phyloP scores from a whole-genome alignment of 2,113 vertebrate species.

The Paradoxurus hermaphroditus region DNA sequence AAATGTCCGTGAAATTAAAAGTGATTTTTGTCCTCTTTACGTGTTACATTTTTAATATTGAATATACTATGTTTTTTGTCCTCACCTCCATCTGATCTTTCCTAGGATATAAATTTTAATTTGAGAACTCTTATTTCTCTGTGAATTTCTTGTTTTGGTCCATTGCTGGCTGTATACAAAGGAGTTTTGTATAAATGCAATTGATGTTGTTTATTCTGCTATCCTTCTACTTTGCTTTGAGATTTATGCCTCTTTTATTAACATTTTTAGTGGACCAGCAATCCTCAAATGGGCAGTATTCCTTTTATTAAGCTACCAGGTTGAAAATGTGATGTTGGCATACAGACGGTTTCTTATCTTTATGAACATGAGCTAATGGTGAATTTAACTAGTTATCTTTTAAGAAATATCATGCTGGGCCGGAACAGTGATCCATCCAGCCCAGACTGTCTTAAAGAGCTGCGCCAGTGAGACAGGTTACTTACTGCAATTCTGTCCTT shows the following conservation, averaged over 20 bases:
- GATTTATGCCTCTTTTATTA: not conserved
- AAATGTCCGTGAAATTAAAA: slow-evolving; percentile 41
- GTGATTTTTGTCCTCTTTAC: not conserved
- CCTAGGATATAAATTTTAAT: slow-evolving; percentile 33
- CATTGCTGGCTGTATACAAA: not conserved
- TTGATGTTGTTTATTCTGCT: not conserved
- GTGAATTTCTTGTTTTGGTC: slow-evolving; percentile 10
- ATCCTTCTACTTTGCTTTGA: not conserved
- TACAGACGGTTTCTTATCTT: not conserved
- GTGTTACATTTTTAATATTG: slow-evolving; percentile 6
- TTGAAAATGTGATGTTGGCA: slow-evolving; percentile 22
- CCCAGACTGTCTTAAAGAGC: not conserved
- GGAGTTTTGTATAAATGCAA: slow-evolving; percentile 27
- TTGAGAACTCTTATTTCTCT: slow-evolving; percentile 27
- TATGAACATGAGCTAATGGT: not conserved
- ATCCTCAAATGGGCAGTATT: not conserved
- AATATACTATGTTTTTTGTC: slow-evolving; percentile 24
- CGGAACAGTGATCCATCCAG: not conserved
- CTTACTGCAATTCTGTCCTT: not conserved
- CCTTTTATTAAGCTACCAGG: slow-evolving; percentile 4
- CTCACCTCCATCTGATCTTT: not conserved
- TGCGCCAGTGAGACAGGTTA: not conserved
- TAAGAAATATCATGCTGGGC: not conserved
- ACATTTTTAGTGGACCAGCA: slow-evolving; percentile 2
- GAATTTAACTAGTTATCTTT: not conserved